Percentiles rank a stretch among this genome's conserved stretches.
These are phyloP conservation scores for Stomatorhinus walkeri DNA, from an alignment of 2,797 vertebrate genomes.

Conservation along the genomic window DNA sequence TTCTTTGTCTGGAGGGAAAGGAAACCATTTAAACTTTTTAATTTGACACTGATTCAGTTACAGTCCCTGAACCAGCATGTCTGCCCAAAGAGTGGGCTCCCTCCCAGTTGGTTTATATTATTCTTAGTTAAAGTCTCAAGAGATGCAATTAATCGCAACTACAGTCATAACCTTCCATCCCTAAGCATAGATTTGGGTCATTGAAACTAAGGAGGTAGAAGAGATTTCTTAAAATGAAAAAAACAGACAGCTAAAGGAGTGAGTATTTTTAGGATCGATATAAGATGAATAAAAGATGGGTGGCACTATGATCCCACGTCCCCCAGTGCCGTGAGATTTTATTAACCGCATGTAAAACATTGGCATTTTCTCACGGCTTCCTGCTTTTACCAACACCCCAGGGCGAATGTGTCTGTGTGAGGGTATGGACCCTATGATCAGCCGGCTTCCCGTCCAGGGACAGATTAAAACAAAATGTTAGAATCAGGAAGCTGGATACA, in stretches of 20 bases:
- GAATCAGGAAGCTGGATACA: not conserved
- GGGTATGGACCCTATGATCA: not conserved
- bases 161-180: not conserved
- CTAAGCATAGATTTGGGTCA: not conserved
- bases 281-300: not conserved
- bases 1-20: conserved; percentile 76
- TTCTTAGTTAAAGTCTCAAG: not conserved
- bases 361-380: not conserved
- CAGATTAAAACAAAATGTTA: not conserved
- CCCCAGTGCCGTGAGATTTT: not conserved
- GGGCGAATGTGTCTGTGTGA: not conserved
- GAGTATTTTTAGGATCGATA: not conserved
- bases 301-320: not conserved
- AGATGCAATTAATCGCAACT: not conserved
- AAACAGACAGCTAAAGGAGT: not conserved
- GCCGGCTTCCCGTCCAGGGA: not conserved
- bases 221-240: not conserved
- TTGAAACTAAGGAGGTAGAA: not conserved
- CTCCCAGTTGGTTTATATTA: not conserved
- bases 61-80: not conserved
- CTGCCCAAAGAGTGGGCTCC: not conserved
- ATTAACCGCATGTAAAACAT: not conserved
- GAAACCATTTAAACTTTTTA: not conserved
- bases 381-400: not conserved
- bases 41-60: not conserved